Conservation (phyloP, 2,113 vertebrate species). For the Myanophis thanlyinensis region DNA sequence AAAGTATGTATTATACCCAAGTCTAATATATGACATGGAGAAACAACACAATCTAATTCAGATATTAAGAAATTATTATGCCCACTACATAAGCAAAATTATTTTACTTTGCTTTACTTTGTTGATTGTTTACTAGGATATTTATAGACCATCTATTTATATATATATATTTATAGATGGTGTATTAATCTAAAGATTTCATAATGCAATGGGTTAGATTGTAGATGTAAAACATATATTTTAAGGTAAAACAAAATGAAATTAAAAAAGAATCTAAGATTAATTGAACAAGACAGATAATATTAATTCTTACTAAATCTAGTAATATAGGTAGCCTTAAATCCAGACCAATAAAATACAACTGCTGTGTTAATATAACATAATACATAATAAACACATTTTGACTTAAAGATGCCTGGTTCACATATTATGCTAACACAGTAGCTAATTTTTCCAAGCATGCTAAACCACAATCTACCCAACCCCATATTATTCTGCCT, state of each 20-base stretch:
- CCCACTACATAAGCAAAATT: neutral
- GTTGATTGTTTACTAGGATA: neutral
- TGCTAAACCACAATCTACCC: neutral
- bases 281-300: neutral
- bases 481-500: neutral
- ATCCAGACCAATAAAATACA: neutral
- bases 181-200: neutral
- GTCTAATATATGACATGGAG: no score
- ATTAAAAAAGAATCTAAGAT: neutral
- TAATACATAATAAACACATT: neutral
- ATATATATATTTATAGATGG: neutral
- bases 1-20: no score
- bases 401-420: neutral
- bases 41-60: no score
- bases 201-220: neutral
- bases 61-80: neutral
- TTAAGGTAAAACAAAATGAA: neutral
- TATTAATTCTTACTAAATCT: neutral
- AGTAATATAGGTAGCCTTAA: neutral
- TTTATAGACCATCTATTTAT: neutral
- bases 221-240: neutral
- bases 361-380: neutral
- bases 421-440: neutral
- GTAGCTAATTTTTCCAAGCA: neutral
- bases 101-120: neutral